Evolutionary conservation across 2,797 vertebrate genomes (phyloP).

Genomic region (Molossus alvarezi): DNA sequence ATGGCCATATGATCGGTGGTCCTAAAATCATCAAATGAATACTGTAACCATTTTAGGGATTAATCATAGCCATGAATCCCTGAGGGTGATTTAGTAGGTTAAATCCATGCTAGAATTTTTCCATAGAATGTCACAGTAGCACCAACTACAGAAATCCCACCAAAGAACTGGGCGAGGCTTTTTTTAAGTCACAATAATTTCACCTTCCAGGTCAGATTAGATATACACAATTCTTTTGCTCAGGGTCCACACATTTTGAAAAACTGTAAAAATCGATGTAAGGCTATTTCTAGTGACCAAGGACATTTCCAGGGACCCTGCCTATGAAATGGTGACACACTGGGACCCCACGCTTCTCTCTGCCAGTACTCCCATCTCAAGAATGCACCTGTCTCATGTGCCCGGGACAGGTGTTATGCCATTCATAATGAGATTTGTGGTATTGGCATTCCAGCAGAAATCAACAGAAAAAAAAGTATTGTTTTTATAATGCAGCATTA

Average conservation of each 20-base stretch:
- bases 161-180: neutral
- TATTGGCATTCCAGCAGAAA: neutral
- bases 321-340: neutral
- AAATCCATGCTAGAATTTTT: neutral
- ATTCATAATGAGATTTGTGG: neutral
- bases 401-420: neutral
- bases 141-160: neutral
- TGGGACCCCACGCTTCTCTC: neutral
- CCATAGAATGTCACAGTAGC: neutral
- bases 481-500: neutral
- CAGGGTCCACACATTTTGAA: neutral
- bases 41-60: constrained; percentile 68
- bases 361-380: neutral
- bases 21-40: constrained; percentile 67
- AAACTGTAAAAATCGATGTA: neutral
- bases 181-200: constrained; percentile 11
- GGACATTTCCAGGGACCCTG: neutral
- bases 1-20: neutral
- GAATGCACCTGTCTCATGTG: neutral
- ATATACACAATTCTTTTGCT: neutral
- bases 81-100: constrained; percentile 18
- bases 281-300: neutral
- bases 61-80: constrained; percentile 62
- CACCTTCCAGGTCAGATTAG: neutral
- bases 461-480: neutral